Evolutionary conservation across 2,888 invertebrate species (phyloP).

Genomic region (Coelinius sp.): DNA sequence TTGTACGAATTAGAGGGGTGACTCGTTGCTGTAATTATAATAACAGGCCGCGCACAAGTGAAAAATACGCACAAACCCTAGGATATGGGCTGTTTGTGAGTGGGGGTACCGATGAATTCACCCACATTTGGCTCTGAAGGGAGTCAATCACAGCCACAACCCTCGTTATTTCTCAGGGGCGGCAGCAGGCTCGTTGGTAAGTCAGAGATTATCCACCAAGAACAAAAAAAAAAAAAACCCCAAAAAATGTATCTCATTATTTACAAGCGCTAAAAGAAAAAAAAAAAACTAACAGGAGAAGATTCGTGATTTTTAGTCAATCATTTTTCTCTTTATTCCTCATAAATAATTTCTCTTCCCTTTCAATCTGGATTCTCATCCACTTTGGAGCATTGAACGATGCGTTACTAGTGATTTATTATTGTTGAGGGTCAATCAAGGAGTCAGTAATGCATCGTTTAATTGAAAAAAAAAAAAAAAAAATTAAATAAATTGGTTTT

Average conservation of each 20-base stretch:
- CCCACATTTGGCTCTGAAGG: conserved; percentile 66
- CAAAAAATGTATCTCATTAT: conserved; percentile 51
- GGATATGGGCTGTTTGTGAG: conserved; percentile 63
- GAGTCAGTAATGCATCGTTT: neutral
- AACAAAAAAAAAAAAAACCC: conserved; percentile 54
- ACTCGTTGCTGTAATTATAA: conserved; percentile 68
- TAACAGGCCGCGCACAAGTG: conserved; percentile 67
- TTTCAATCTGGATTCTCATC: no score
- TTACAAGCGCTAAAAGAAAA: conserved; percentile 43
- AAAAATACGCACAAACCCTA: conserved; percentile 64
- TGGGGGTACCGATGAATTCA: conserved; percentile 61
- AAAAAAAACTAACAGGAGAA: conserved; percentile 52
- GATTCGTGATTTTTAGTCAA: neutral
- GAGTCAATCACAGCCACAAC: conserved; percentile 66
- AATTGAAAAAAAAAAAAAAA: neutral
- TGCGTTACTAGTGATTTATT: conserved; percentile 21
- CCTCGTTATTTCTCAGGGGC: conserved; percentile 64
- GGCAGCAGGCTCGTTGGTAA: conserved; percentile 65
- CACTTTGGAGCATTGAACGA: conserved; percentile 44
- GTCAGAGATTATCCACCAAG: conserved; percentile 65
- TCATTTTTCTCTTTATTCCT: conserved; percentile 11
- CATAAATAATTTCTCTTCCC: conserved; percentile 53
- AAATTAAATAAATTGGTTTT: no score
- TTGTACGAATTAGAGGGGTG: conserved; percentile 64
- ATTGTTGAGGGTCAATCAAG: neutral